Base-by-base conservation (phyloP, 2,888 invertebrate species). In the Flabesymbios commensalis region DNA sequence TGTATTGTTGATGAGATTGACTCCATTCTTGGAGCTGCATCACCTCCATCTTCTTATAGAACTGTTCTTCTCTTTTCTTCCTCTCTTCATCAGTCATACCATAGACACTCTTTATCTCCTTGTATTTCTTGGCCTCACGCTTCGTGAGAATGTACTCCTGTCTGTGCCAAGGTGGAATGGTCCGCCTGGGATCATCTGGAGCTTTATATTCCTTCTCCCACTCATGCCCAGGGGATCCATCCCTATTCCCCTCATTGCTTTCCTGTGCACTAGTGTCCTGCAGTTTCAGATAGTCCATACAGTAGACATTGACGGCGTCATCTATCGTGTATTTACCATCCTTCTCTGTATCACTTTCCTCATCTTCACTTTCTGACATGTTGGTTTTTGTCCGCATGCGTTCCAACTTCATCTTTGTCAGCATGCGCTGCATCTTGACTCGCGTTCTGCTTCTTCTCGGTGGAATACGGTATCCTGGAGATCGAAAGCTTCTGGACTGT, bases 21-120 rank as follows among this genome's bases (percentile, higher is more conserved):
- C 39, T 32, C 53, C 54, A 55, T 55, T 56, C 32, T 57, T 55
- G 45, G 19, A 55, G n/a, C 39, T 59, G 59, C 26, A 59, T 17
- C 14, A 17, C 47, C 47, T 47, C 28, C 36, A 59, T 19, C 45
- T 57, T 39, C 32, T 31, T 29, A 28, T 29, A 43, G 41, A 59
- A 59, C 26, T 54, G 28, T 10, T 55, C 33, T 24, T 58, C 33
- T 2, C 59, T 54, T 17, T 45, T 28, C 31, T 47, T 43, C 0
- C 24, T 22, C 22, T 31, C 10, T 14, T 33, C 33, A 14, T 57
- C 49, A 28, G 33, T 49, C n/a, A n/a, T n/a, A 24, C 39, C 47
- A 42, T 60, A 60, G n/a, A 57, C 49, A 14, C 24, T 42, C 19
- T 28, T 19, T 3, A 60, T 47, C 17, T 58, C 7, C 31, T 36